Base-by-base conservation (phyloP, 1,140 invertebrate species). In the Caenorhabditis tropicalis region DNA sequence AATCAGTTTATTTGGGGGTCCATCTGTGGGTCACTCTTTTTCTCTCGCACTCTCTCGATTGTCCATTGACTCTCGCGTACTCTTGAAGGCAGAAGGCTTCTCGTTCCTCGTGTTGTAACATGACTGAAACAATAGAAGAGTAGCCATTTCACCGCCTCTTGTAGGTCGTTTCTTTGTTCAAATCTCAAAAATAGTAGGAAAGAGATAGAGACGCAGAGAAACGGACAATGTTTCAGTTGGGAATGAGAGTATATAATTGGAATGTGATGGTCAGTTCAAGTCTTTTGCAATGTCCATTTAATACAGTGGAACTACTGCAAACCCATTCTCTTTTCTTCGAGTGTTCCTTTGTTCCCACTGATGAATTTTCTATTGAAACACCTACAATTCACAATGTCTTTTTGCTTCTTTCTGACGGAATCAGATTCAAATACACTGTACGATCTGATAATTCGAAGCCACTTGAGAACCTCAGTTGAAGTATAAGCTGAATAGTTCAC, bases 231-330 rank as follows among this genome's bases (percentile, higher is more conserved):
- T 43, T 43, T 74, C 65, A 74, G 65, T 43, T n/a, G 24, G 27
- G n/a, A n/a, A 65, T 33, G 65, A 43, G 36, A 74, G 36, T 74
- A 74, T 74, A 74, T 74, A 74, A 74, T 74, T 74, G 65, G 65
- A 43, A 74, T 43, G 36, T 74, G 16, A 19, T 74, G 65, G 65
- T 74, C 65, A 74, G 65, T 74, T 39, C 65, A 74, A 46, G 65
- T 39, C 65, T 74, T 74, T 43, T 46, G 7, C 36, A 74, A n/a
- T n/a, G 36, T 74, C 36, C 65, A 43, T 19, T 43, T 12, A n/a
- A 65, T 19, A 27, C n/a, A 56, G 53, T 74, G 33, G 36, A 39
- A 43, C 39, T 43, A 74, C 33, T 74, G 65, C 33, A 74, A 27
- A 39, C 10, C 39, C 39, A 6, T 65, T 36, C 36, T 27, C 6